phyloP scores from a whole-genome alignment of 2,888 invertebrate genomes.

The Calameuta filiformis region DNA sequence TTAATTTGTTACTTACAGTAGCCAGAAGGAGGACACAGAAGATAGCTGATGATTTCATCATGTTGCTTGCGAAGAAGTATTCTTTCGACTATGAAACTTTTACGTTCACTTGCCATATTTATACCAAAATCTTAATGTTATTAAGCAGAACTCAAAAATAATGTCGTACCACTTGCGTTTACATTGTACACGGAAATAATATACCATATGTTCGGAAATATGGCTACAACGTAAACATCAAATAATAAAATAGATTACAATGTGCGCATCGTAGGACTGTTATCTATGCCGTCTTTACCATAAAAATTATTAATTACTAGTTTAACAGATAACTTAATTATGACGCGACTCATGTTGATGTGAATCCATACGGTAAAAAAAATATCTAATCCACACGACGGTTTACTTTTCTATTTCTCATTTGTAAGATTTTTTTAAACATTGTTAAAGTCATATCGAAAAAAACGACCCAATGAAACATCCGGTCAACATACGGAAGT shows the following conservation, averaged over 20 bases:
- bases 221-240: background rate
- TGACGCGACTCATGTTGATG: background rate
- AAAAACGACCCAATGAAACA: background rate
- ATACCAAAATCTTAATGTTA: background rate
- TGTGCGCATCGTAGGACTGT: background rate
- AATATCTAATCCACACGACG: background rate
- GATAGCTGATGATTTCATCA: slow-evolving; percentile 34
- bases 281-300: background rate
- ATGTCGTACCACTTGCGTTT: slow-evolving; percentile 36
- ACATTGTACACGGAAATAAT: slow-evolving; percentile 11
- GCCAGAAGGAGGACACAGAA: slow-evolving; percentile 27
- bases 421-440: background rate
- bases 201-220: background rate
- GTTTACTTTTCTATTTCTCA: background rate
- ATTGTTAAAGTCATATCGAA: background rate
- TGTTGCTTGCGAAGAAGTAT: slow-evolving; percentile 16
- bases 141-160: background rate
- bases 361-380: background rate
- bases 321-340: background rate
- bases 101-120: slow-evolving; percentile 4
- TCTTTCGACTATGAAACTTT: background rate
- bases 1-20: slow-evolving; percentile 33
- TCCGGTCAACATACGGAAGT: background rate
- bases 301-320: no score
- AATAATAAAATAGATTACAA: background rate